Base-by-base conservation (phyloP, 2,797 vertebrate species). In the Lemur catta region DNA sequence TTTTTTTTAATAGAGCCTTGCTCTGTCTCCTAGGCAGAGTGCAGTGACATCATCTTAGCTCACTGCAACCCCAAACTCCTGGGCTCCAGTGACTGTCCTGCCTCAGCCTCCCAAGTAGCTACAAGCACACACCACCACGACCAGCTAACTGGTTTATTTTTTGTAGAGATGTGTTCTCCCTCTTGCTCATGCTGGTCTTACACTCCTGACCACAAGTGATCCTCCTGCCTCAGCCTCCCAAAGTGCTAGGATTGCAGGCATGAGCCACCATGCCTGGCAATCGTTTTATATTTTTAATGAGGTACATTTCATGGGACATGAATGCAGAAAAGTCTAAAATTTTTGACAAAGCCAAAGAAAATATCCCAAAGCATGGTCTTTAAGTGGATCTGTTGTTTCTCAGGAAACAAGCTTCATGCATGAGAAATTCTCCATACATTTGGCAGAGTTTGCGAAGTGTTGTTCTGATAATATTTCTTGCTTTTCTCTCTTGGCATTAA, bases 271-370 rank as follows among this genome's bases (percentile, higher is more conserved):
- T 52, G 33, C 12, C 20, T 20, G 7, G 12, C 5, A 65, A 28
- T 55, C 14, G 22, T 79, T 55, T 57, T 41, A 12, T 30, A 41
- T 93, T 93, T 91, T 96, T 72, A 76, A 65, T 65, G n/a, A 95
- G 43, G 30, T 72, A 7, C 38, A 43, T 84, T 72, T 90, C 48
- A 69, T 35, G 14, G 79, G 14, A 52, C 20, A 52, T 12, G 5
- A 12, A 50, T 50, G 2, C 13, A 20, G 52, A 86, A 80, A 86
- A 95, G 46, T 35, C 55, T 67, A 33, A 79, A 46, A 10, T 59
- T 82, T 84, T 75, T 93, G n/a, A 71, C 30, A 74, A 71, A 93
- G 55, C 57, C 72, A 82, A 89, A 69, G 35, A 86, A 81, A 88
- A 72, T n/a, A 38, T 79, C 24, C 24, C 71, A 52, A 84, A 79